phyloP scores from a whole-genome alignment of 2,888 invertebrate genomes.

The Conchocele bisecta region DNA sequence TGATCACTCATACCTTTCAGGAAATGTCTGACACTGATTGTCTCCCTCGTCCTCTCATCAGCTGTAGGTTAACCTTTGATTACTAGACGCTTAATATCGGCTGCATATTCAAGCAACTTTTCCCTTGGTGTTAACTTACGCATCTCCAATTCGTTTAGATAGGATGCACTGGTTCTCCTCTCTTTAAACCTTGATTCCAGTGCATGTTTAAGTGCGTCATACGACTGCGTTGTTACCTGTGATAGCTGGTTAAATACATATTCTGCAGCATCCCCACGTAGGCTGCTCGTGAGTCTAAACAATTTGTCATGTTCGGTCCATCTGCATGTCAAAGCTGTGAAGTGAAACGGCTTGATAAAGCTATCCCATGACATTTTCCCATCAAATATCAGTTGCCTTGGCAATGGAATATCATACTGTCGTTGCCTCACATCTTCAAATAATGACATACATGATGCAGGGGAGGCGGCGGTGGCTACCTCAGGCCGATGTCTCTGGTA shows the following conservation, averaged over 20 bases:
- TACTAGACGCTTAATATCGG: conserved; percentile 38
- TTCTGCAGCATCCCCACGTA: conserved; percentile 35
- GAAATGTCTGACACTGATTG: conserved; percentile 41
- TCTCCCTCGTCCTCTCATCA: conserved; percentile 29
- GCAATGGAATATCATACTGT: too few relatives aligned
- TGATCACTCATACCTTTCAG: conserved; percentile 39
- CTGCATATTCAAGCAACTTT: conserved; percentile 37
- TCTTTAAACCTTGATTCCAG: conserved; percentile 43
- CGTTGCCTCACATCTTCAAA: too few relatives aligned
- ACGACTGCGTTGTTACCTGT: conserved; percentile 13
- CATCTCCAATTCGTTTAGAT: conserved; percentile 35
- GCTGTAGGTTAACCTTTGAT: conserved; percentile 37
- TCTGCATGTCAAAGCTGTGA: conserved; percentile 2
- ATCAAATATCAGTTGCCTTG: too few relatives aligned
- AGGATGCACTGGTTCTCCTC: conserved; percentile 32
- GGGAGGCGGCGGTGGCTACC: too few relatives aligned
- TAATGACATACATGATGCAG: too few relatives aligned
- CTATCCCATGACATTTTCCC: conserved; percentile 29
- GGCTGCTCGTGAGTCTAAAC: conserved; percentile 30
- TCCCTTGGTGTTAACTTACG: conserved; percentile 29
- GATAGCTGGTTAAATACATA: conserved; percentile 37
- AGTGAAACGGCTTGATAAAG: conserved; percentile 20
- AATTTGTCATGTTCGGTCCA: conserved; percentile 33
- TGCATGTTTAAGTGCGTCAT: conserved; percentile 3
- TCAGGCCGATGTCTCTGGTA: too few relatives aligned